Base-by-base conservation (phyloP, 2,113 vertebrate species). In the Lepus europaeus region DNA sequence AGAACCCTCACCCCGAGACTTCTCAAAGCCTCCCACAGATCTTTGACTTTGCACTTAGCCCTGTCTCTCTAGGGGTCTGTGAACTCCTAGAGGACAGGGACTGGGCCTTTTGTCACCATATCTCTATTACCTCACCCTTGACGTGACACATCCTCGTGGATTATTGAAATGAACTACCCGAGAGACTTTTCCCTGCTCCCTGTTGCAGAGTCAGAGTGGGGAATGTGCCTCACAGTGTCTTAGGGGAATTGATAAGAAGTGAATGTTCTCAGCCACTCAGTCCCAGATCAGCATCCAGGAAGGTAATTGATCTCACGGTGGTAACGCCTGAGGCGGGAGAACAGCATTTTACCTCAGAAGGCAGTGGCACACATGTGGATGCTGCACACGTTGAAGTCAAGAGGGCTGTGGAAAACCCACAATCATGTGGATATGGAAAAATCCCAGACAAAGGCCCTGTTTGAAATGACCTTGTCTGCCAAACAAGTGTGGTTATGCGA, bases 321-420 rank as follows among this genome's bases (percentile, higher is more conserved):
- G 8, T 56, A 19, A 29, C 12, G 0, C 5, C 13, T 4, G 49
- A 64, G 22, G 29, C 27, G 51, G 72, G 36, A 72, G 72, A 51
- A 29, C 45, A 49, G 56, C 25, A 22, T 69, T 22, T 22, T 6
- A 19, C 19, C 27, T 33, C 33, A 39, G 51, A 69, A 87, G 19
- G 36, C 36, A 81, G 49, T 73, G 9, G 64, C 17, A 63, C 3
- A 3, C 29, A 23, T 5, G 5, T 5, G 39, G n/a, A 82, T 22
- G 12, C 64, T n/a, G 36, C 12, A 2, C 0, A 2, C 0, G 0
- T 11, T 3, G 70, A 78, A 39, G 19, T 23, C 31, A 68, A 74
- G 31, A 91, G 19, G 31, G 17, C 29, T 56, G 51, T 64, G 56
- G 51, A 63, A 81, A 93, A 27, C 16, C 17, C 64, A 23, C 11